A percentile compares a stretch with the other conserved stretches of the same genome.
phyloP scores from a whole-genome alignment of 2,113 vertebrate genomes.

The Puntigrus tetrazona region DNA sequence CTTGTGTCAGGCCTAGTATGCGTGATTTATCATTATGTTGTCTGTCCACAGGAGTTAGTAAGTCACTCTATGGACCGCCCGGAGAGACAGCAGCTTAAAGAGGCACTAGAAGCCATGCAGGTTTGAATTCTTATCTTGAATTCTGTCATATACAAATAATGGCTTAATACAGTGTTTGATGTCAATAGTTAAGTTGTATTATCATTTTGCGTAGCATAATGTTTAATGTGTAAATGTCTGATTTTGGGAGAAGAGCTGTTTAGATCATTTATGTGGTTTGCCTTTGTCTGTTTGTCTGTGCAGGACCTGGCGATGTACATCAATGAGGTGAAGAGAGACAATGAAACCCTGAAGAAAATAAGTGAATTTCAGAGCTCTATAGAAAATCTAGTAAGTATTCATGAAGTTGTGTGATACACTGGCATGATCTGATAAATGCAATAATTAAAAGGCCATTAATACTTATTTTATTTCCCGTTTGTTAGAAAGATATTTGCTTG shows the following conservation, averaged over 20 bases:
- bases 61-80: constrained; percentile 89
- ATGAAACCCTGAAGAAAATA: constrained; percentile 98
- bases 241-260: background rate
- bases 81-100: constrained; percentile 90
- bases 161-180: background rate
- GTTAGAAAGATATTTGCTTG: background rate
- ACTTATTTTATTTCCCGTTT: background rate
- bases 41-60: constrained; percentile 84
- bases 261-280: background rate
- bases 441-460: background rate
- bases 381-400: constrained; percentile 89
- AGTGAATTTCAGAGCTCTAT: constrained; percentile 97
- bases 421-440: background rate
- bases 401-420: background rate
- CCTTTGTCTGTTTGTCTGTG: background rate
- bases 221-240: background rate
- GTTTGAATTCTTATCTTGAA: constrained; percentile 66
- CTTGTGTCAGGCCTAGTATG: background rate
- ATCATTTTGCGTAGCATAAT: background rate
- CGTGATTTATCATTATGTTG: background rate
- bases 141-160: background rate
- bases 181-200: background rate
- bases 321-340: constrained; percentile 97
- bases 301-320: constrained; percentile 99
- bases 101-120: constrained; percentile 98